Evolutionary conservation across 2,797 vertebrate genomes (phyloP), one percentile per base, ranked within the genome.

Genomic region (Oreochromis grahami): DNA sequence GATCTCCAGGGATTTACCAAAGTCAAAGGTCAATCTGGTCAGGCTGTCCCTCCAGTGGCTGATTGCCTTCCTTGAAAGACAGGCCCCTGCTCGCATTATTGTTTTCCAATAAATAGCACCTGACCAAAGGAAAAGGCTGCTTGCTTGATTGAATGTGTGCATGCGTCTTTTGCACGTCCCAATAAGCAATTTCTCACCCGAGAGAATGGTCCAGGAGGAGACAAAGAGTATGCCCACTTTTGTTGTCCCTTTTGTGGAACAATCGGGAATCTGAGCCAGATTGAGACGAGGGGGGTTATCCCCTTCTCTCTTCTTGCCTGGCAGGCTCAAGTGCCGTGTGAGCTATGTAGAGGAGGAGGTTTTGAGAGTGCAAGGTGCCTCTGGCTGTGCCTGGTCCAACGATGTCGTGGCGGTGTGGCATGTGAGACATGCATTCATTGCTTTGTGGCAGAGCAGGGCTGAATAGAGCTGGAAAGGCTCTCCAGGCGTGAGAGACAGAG

Each of bases 391-490:
- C 90, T 91, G 81, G 86, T 91, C 92, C 89, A 92, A 82, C 45
- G 72, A 90, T 94, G 92, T 78, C 80, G 87, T 88, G 87, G 92
- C 84, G 86, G 91, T 93, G 92, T 95, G 95, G 94, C 93, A 95
- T 95, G 92, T 92, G 87, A 95, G 93, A 94, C 92, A 91, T 91
- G 94, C 93, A 93, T 93, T 95, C 91, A 93, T 84, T 83, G 85
- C 92, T 89, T 87, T 78, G 87, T 92, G 88, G 91, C 84, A 77
- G 87, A 90, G 84, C 81, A 41, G 78, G 50, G 12, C 89, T 93
- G 89, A 94, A 94, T 92, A 89, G 89, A 84, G 77, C 86, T 81
- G 60, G 89, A 88, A 90, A 92, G 88, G 90, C 88, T 92, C 92
- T 92, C 92, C 88, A 91, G 92, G 94, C 90, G 91, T 90, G 87